These are phyloP conservation scores for Lepidochitona cinerea DNA, from an alignment of 2,888 invertebrate genomes.

Conservation along the genomic window DNA sequence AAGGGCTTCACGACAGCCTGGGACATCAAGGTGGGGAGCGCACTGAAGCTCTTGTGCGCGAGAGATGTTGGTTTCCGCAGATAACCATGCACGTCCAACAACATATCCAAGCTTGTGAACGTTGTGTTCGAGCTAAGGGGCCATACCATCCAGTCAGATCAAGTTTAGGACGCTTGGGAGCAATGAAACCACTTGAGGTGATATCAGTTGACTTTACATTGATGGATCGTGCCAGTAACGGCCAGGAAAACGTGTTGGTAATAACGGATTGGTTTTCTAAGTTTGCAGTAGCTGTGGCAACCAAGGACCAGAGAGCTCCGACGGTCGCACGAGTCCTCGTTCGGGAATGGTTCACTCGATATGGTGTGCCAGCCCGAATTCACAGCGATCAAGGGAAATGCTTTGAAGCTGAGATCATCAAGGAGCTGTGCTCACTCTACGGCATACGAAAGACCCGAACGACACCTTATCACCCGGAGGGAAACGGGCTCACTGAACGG, in stretches of 20 bases:
- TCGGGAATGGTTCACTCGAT: too few species aligned
- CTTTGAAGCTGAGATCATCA: too few species aligned
- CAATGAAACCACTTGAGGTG: not conserved
- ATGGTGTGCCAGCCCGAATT: too few species aligned
- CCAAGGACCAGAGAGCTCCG: constrained; percentile 15
- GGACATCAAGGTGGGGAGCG: constrained; percentile 11
- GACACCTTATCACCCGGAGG: constrained; percentile 22
- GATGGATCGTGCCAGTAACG: not conserved
- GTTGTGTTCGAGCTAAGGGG: not conserved
- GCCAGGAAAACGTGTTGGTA: not conserved
- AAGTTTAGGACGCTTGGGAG: not conserved
- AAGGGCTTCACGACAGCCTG: not conserved
- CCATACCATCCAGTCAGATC: not conserved
- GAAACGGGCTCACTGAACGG: constrained; percentile 16
- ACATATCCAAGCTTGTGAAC: not conserved
- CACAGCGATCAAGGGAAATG: too few species aligned
- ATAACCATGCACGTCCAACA: not conserved
- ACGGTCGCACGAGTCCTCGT: too few species aligned
- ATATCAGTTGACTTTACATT: not conserved
- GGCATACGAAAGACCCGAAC: constrained; percentile 15
- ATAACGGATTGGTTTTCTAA: not conserved
- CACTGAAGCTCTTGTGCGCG: not conserved
- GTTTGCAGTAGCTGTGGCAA: constrained; percentile 8
- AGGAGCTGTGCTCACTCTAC: too few species aligned
- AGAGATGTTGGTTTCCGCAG: not conserved